Evolutionary conservation across 1,140 invertebrate genomes (phyloP).

Genomic region (Ostrea edulis): DNA sequence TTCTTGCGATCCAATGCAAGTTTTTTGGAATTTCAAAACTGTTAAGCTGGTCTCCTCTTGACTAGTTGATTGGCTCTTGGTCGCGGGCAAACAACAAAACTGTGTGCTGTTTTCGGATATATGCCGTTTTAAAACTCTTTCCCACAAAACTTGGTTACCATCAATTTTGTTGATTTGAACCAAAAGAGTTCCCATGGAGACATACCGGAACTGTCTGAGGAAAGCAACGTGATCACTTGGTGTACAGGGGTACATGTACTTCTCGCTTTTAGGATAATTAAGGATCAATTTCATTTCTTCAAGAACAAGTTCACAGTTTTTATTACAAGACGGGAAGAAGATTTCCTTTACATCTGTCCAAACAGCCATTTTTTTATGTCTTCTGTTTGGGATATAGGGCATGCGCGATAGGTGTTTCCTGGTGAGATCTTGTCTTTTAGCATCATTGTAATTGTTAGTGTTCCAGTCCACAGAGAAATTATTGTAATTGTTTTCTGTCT

Average conservation of each 20-base stretch:
- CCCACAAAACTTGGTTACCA: neutral
- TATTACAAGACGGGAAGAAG: conserved; percentile 46
- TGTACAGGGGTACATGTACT: conserved; percentile 38
- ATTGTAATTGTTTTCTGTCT: neutral
- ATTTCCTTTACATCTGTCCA: conserved; percentile 54
- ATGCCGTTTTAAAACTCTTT: neutral
- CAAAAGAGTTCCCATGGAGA: conserved; percentile 39
- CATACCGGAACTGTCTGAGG: conserved; percentile 47
- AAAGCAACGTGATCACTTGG: conserved; percentile 49
- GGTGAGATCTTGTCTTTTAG: neutral
- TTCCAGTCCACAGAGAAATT: neutral
- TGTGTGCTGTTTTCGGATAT: neutral
- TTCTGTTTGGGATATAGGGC: neutral
- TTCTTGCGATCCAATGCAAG: neutral
- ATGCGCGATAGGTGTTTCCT: neutral
- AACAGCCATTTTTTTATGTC: conserved; percentile 26
- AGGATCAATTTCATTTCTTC: conserved; percentile 38
- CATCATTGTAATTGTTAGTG: neutral
- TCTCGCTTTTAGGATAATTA: conserved; percentile 29
- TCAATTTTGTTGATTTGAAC: conserved; percentile 38
- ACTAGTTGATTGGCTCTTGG: neutral
- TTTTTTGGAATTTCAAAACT: neutral
- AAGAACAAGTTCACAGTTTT: conserved; percentile 44
- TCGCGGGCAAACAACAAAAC: neutral
- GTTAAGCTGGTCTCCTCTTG: neutral